Percentiles rank a stretch among this genome's conserved stretches.
Conservation (phyloP, 2,113 vertebrate genomes). For the Cisticola juncidis region DNA sequence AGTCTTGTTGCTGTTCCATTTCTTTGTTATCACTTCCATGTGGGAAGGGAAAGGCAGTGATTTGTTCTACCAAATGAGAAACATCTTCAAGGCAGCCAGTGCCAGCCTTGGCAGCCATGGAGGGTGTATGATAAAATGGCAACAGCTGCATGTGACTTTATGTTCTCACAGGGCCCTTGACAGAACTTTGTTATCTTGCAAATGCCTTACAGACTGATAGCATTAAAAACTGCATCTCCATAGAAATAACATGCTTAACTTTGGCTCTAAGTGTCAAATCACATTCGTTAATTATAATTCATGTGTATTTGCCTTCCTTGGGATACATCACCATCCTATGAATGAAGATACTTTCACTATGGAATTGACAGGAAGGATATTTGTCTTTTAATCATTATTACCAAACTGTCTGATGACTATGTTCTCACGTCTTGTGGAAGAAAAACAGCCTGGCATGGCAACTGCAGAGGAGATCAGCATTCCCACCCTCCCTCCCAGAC, state of each 20-base stretch:
- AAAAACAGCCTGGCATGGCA: background rate
- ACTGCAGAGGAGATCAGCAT: background rate
- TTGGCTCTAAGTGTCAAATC: background rate
- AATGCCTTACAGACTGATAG: background rate
- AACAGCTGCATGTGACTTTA: background rate
- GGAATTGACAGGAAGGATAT: background rate
- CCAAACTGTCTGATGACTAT: background rate
- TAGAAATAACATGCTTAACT: background rate
- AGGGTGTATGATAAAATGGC: background rate
- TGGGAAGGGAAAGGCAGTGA: background rate
- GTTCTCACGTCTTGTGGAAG: background rate
- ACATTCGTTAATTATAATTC: background rate
- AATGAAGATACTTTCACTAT: background rate
- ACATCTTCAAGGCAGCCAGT: background rate
- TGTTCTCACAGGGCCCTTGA: background rate
- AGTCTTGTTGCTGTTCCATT: background rate
- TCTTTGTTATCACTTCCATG: background rate
- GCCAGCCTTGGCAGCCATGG: background rate
- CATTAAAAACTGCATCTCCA: background rate
- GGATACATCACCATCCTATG: background rate
- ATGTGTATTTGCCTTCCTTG: background rate
- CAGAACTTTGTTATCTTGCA: background rate
- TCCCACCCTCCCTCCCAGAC: background rate
- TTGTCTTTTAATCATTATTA: background rate
- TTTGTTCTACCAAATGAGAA: background rate